A percentile compares a stretch with the other conserved stretches of the same genome.
phyloP scores from a whole-genome alignment of 2,113 vertebrate species.

The Dicerorhinus sumatrensis region DNA sequence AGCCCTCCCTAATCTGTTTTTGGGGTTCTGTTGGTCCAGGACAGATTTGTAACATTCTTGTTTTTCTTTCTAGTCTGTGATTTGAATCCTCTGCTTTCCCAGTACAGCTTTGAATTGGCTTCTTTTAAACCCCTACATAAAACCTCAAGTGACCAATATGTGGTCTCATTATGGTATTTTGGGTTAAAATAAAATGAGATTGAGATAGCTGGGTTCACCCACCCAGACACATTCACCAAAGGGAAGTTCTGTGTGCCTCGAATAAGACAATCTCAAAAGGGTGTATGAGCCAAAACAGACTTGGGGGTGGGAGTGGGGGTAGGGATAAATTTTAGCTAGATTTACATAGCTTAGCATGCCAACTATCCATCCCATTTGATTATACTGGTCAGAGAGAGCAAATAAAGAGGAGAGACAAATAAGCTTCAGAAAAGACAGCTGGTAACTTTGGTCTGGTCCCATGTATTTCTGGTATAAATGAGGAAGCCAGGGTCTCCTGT shows the following conservation, averaged over 20 bases:
- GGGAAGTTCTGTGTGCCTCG: constrained; percentile 45
- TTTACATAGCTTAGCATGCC: constrained; percentile 44
- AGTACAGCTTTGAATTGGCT: constrained; percentile 54
- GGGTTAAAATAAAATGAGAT: constrained; percentile 74
- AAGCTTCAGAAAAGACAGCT: constrained; percentile 43
- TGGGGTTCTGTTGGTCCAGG: constrained; percentile 17
- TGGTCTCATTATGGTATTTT: constrained; percentile 72
- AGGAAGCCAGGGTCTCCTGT: not conserved
- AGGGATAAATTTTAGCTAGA: constrained; percentile 36
- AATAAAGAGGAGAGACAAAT: not conserved
- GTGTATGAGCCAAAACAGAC: constrained; percentile 20
- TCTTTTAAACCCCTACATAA: constrained; percentile 59
- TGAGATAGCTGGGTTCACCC: constrained; percentile 58
- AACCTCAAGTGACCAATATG: constrained; percentile 67
- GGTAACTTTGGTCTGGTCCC: constrained; percentile 7
- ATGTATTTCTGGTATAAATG: constrained; percentile 22
- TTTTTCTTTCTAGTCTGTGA: constrained; percentile 74
- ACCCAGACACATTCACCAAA: constrained; percentile 51
- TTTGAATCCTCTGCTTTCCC: constrained; percentile 61
- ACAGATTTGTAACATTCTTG: constrained; percentile 51
- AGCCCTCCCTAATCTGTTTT: constrained; percentile 17
- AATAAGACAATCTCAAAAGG: constrained; percentile 44
- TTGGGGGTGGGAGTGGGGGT: not conserved
- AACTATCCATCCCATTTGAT: constrained; percentile 35
- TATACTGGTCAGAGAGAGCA: constrained; percentile 29